These are phyloP conservation scores for Ophioninae sp. DNA, from an alignment of 2,888 invertebrate genomes.

Conservation along the genomic window DNA sequence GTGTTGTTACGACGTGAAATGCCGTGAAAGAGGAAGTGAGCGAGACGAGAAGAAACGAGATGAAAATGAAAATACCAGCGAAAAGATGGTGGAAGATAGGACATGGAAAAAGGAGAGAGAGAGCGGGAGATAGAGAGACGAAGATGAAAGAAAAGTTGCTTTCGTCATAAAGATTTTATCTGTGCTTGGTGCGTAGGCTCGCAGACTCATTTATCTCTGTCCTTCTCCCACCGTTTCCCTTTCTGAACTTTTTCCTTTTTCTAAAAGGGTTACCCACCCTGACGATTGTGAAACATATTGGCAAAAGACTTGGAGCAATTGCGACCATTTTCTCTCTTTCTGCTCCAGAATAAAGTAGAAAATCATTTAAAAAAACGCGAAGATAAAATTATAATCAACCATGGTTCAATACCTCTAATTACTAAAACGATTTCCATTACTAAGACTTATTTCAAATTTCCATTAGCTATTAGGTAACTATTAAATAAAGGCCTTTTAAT, in stretches of 20 bases:
- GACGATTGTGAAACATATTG: slow-evolving; percentile 65
- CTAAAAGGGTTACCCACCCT: slow-evolving; percentile 35
- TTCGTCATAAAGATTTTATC: slow-evolving; percentile 41
- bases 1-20: slow-evolving; percentile 13
- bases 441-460: too few relatives aligned
- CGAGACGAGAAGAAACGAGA: not conserved
- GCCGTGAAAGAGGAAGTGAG: not conserved
- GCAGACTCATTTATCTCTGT: slow-evolving; percentile 12
- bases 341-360: not conserved
- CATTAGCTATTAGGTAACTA: too few relatives aligned
- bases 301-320: slow-evolving; percentile 57
- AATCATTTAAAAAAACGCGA: too few relatives aligned
- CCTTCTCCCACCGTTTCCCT: not conserved
- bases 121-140: too few relatives aligned
- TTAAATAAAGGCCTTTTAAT: too few relatives aligned
- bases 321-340: not conserved
- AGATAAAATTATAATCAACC: too few relatives aligned
- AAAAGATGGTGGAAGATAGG: not conserved
- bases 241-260: too few relatives aligned
- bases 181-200: slow-evolving; percentile 16
- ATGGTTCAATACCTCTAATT: too few relatives aligned
- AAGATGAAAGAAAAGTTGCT: slow-evolving; percentile 9
- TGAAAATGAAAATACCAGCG: not conserved
- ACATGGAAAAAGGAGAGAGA: not conserved
- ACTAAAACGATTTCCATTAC: too few relatives aligned